A percentile compares a stretch with the other conserved stretches of the same genome.
phyloP scores from a whole-genome alignment of 1,140 invertebrate species.

The Parapsyche elsis region DNA sequence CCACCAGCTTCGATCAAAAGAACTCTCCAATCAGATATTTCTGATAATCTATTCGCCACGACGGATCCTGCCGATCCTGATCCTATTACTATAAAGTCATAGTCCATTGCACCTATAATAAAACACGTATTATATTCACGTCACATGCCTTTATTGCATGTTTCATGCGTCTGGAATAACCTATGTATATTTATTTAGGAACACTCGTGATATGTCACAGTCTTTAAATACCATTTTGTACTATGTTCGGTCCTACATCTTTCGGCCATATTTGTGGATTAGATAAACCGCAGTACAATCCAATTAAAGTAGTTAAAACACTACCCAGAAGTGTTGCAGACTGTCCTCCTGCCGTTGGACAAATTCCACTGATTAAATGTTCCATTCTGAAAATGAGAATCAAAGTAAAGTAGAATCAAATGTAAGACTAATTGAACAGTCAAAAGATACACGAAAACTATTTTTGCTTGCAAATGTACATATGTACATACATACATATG shows the following conservation, averaged over 20 bases:
- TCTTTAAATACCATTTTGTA: constrained; percentile 38
- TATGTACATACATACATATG: too few species aligned
- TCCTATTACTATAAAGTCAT: constrained; percentile 76
- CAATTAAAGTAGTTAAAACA: constrained; percentile 66
- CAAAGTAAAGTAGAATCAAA: too few species aligned
- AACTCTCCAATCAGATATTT: constrained; percentile 65
- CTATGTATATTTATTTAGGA: too few species aligned
- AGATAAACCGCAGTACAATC: constrained; percentile 67
- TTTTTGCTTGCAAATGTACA: too few species aligned
- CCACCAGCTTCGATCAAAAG: constrained; percentile 77
- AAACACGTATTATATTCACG: too few species aligned
- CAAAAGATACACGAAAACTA: too few species aligned
- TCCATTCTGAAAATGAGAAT: constrained; percentile 43
- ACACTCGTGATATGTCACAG: too few species aligned
- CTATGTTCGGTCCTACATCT: constrained; percentile 61
- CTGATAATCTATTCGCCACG: constrained; percentile 72
- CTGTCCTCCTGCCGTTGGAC: constrained; percentile 58
- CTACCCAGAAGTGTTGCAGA: constrained; percentile 66
- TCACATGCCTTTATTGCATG: too few species aligned
- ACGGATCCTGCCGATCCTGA: constrained; percentile 81
- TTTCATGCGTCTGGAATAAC: too few species aligned
- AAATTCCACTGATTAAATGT: constrained; percentile 33
- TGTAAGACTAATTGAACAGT: too few species aligned
- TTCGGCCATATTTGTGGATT: constrained; percentile 70
- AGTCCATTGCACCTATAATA: too few species aligned